Conservation (phyloP, 1,140 invertebrate species). For the Temnothorax curvispinosus region DNA sequence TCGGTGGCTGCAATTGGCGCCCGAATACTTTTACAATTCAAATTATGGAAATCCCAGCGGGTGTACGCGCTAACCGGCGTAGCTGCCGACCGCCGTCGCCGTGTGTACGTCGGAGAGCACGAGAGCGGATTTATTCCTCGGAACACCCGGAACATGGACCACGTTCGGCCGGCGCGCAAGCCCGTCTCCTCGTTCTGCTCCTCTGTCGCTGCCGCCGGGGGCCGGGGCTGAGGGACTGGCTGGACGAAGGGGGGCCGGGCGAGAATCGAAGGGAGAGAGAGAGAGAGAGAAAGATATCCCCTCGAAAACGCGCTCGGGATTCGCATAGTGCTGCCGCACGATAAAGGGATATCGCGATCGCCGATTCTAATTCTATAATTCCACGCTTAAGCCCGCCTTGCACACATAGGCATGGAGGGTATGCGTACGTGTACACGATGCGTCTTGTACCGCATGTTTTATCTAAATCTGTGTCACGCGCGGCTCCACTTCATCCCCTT, state of each 20-base stretch:
- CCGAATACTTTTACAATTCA: conserved; percentile 83
- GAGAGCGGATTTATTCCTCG: conserved; percentile 73
- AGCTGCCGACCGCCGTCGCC: conserved; percentile 35
- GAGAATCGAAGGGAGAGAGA: conserved; percentile 14
- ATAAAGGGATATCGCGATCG: conserved; percentile 80
- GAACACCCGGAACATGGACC: conserved; percentile 1
- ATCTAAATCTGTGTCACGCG: conserved; percentile 80
- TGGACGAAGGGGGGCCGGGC: not conserved
- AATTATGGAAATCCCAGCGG: conserved; percentile 81
- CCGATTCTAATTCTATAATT: conserved; percentile 81
- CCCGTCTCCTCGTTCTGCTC: conserved; percentile 28
- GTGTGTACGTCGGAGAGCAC: conserved; percentile 55
- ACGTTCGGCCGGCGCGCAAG: conserved; percentile 30
- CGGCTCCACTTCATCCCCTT: conserved; percentile 77
- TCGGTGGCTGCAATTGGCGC: conserved; percentile 79
- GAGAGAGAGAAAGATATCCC: conserved; percentile 35
- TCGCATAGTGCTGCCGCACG: conserved; percentile 68
- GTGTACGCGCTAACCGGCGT: conserved; percentile 68
- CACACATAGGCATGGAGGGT: conserved; percentile 20
- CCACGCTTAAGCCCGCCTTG: conserved; percentile 74
- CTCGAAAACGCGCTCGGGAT: conserved; percentile 44
- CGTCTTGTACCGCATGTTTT: conserved; percentile 71
- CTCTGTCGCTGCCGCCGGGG: not conserved
- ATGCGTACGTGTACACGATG: conserved; percentile 59
- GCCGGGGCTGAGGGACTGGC: not conserved